Percentiles rank a stretch among this genome's conserved stretches.
These are phyloP conservation scores for Uropetala carovei DNA, from an alignment of 2,888 invertebrate genomes.

Conservation along the genomic window DNA sequence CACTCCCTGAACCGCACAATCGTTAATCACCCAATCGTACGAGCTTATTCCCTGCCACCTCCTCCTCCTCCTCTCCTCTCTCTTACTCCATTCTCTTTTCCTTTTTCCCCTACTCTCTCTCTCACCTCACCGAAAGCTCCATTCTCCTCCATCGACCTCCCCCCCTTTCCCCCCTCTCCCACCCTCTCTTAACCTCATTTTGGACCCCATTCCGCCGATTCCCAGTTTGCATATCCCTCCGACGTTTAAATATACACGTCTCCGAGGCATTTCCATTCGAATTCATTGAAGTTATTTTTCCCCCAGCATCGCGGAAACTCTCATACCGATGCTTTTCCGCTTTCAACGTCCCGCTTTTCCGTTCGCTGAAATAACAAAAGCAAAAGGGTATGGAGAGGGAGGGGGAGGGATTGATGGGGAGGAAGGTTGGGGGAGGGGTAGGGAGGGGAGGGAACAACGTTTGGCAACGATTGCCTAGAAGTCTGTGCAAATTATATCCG, in stretches of 20 bases:
- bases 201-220: background rate
- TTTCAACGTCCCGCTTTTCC: background rate
- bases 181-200: background rate
- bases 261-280: constrained; percentile 32
- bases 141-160: background rate
- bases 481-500: constrained; percentile 14
- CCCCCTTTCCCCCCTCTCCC: background rate
- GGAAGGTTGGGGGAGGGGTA: constrained; percentile 63
- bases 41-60: constrained; percentile 3
- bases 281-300: constrained; percentile 19
- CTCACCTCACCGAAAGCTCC: too few species aligned
- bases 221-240: constrained; percentile 21
- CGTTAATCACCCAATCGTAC: constrained; percentile 8
- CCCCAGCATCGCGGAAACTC: constrained; percentile 3
- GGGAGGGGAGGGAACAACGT: constrained; percentile 66
- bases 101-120: too few species aligned
- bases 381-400: background rate
- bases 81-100: background rate
- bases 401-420: constrained; percentile 55
- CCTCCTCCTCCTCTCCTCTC: background rate
- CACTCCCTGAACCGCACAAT: background rate
- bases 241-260: constrained; percentile 32
- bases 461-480: background rate
- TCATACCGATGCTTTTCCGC: constrained; percentile 8
- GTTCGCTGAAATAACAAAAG: constrained; percentile 60